Conservation (phyloP, 2,888 invertebrate genomes). For the Cephus pygmeus region DNA sequence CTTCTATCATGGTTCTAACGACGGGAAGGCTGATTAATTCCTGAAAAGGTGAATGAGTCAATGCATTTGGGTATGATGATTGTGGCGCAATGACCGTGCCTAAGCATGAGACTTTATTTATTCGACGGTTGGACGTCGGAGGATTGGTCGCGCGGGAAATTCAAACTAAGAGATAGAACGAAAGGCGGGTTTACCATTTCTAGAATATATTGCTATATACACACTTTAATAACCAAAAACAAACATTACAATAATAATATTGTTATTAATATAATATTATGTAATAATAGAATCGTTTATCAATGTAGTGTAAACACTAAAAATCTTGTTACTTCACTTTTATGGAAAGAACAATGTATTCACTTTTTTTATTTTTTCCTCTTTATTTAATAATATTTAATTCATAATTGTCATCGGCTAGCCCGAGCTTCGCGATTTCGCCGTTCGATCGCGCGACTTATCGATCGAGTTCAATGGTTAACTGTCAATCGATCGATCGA, state of each 20-base stretch:
- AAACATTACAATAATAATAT: slow-evolving; percentile 62
- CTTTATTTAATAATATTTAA: slow-evolving; percentile 51
- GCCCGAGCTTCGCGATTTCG: slow-evolving; percentile 1
- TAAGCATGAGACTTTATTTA: neutral
- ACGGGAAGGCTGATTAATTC: neutral
- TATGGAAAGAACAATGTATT: slow-evolving; percentile 53
- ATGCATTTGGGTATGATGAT: neutral
- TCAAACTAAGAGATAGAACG: neutral
- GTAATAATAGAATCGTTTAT: slow-evolving; percentile 63
- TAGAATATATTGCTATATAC: slow-evolving; percentile 62
- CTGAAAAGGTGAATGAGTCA: neutral
- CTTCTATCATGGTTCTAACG: neutral
- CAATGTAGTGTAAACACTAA: slow-evolving; percentile 64
- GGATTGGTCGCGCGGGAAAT: neutral
- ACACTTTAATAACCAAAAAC: slow-evolving; percentile 66
- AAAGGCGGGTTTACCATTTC: slow-evolving; percentile 3
- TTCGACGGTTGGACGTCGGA: neutral
- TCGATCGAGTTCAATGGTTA: neutral
- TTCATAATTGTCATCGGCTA: slow-evolving; percentile 48
- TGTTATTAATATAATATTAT: slow-evolving; percentile 62
- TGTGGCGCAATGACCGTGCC: neutral
- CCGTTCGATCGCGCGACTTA: slow-evolving; percentile 20
- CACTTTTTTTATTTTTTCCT: slow-evolving; percentile 42
- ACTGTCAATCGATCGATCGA: neutral
- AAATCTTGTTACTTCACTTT: slow-evolving; percentile 49